These are phyloP conservation scores for Mellivora capensis DNA, from an alignment of 2,113 vertebrate species.

Conservation along the genomic window DNA sequence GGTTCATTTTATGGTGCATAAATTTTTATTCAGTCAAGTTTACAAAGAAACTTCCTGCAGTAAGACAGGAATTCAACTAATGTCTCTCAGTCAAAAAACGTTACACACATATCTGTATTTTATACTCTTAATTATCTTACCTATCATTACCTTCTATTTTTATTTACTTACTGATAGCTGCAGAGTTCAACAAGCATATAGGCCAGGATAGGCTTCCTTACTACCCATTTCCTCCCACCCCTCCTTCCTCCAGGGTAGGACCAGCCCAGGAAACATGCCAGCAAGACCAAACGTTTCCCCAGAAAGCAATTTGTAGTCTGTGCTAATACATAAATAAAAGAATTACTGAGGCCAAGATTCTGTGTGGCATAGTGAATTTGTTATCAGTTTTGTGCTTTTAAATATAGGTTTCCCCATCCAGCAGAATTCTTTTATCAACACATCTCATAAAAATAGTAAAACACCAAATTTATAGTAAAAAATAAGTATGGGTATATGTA, in stretches of 20 bases:
- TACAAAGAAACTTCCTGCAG: background rate
- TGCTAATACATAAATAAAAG: conserved; percentile 32
- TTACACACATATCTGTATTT: background rate
- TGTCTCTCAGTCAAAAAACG: conserved; percentile 6
- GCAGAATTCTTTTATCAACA: background rate
- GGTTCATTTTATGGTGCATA: background rate
- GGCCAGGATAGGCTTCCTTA: background rate
- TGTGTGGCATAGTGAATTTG: background rate
- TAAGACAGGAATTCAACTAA: conserved; percentile 37
- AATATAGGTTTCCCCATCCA: background rate
- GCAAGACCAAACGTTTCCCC: background rate
- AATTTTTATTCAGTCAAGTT: conserved; percentile 15
- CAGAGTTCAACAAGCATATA: background rate
- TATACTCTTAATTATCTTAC: background rate
- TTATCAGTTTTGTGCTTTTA: background rate
- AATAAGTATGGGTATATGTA: background rate
- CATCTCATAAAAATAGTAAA: conserved; percentile 19
- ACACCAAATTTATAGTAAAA: conserved; percentile 16
- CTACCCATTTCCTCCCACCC: background rate
- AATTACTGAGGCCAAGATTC: background rate
- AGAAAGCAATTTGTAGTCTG: conserved; percentile 16
- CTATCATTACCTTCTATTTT: conserved; percentile 36
- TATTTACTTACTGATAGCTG: background rate
- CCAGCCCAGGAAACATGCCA: conserved; percentile 15
- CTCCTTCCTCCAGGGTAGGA: background rate